Evolutionary conservation across 2,888 invertebrate genomes (phyloP).

Genomic region (Matsumyia berberina): DNA sequence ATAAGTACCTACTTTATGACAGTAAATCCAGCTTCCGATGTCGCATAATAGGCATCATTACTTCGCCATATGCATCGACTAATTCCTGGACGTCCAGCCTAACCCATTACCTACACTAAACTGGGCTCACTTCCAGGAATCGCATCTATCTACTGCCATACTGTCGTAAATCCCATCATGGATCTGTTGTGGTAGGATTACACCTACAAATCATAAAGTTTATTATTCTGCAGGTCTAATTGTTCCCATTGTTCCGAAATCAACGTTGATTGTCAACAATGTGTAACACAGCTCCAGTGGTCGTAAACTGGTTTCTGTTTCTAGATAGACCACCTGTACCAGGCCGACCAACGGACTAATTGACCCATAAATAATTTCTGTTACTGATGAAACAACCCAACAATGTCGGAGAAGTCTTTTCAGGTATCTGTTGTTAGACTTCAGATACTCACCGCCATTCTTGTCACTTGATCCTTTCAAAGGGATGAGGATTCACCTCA

Average conservation of each 20-base stretch:
- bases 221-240: conserved; percentile 16
- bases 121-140: not conserved
- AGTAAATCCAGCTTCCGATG: no score
- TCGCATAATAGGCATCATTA: no score
- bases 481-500: not conserved
- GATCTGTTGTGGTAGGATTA: conserved; percentile 6
- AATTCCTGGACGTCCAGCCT: no score
- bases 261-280: conserved; percentile 17
- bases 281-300: conserved; percentile 2
- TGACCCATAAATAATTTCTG: conserved; percentile 27
- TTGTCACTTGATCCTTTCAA: conserved; percentile 42
- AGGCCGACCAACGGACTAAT: conserved; percentile 11
- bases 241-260: conserved; percentile 25
- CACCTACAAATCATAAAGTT: conserved; percentile 36
- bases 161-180: not conserved
- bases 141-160: not conserved
- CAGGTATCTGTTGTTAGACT: conserved; percentile 26
- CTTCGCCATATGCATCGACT: no score
- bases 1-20: no score
- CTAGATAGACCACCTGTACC: conserved; percentile 41
- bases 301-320: conserved; percentile 11
- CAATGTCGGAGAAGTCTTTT: conserved; percentile 17
- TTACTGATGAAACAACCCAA: conserved; percentile 31
- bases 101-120: not conserved
- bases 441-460: not conserved